These are phyloP conservation scores for Erithacus rubecula DNA, from an alignment of 2,797 vertebrate genomes.

Conservation along the genomic window DNA sequence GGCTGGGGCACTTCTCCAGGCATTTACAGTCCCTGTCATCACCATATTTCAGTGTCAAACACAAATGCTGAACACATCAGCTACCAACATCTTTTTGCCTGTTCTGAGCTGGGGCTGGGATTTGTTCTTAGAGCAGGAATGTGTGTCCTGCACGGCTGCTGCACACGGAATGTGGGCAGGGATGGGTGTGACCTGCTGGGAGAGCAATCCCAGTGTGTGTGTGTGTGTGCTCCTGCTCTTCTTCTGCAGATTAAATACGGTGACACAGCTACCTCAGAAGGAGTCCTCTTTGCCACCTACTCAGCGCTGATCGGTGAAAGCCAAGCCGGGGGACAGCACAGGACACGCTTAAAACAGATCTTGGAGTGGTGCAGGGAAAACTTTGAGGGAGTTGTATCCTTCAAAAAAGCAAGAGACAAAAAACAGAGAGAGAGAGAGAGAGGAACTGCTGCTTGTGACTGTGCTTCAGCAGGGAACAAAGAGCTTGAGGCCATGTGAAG, in stretches of 20 bases:
- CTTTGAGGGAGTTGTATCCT: constrained; percentile 99
- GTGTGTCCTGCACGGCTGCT: rapidly evolving
- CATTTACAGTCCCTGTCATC: background rate
- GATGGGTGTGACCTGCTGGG: rapidly evolving
- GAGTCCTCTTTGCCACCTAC: constrained; percentile 97
- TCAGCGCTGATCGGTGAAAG: constrained; percentile 97
- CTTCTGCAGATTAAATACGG: constrained; percentile 92
- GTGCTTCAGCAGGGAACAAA: background rate
- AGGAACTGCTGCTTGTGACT: background rate
- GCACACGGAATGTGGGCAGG: background rate
- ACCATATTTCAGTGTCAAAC: background rate
- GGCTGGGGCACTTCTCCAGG: background rate
- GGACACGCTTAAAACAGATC: constrained; percentile 94
- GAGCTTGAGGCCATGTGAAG: background rate
- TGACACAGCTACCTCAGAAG: constrained; percentile 98
- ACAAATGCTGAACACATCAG: background rate
- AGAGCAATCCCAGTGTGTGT: rapidly evolving
- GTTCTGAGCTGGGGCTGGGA: background rate
- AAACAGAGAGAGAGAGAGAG: background rate
- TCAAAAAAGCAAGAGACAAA: background rate
- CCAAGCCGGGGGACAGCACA: constrained; percentile 94
- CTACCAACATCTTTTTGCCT: background rate
- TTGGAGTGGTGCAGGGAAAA: constrained; percentile 93
- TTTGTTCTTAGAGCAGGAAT: background rate
- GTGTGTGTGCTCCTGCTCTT: background rate